Evolutionary conservation across 1,140 invertebrate species (phyloP), one percentile per base, ranked within the genome.

Genomic region (Temnothorax curvispinosus): DNA sequence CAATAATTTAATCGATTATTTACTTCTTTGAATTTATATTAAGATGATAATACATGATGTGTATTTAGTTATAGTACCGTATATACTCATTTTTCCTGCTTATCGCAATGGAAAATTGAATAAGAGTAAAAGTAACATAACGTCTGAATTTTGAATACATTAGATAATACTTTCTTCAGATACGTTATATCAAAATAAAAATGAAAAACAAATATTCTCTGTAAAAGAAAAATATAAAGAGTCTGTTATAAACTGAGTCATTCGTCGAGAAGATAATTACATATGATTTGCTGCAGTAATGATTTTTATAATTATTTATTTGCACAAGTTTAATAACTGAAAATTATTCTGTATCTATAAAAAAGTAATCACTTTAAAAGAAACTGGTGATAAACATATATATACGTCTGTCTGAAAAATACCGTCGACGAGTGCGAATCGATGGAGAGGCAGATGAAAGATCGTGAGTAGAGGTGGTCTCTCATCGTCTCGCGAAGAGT

Each of bases 351-450:
- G 4, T 27, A 67, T 1, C 0, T 9, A 35, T 18, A 18, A 67
- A 56, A n/a, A 80, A 41, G 38, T 5, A 41, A 3, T 41, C 5
- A 44, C 1, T n/a, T 7, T 44, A 32, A 50, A 50, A 50, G 9
- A 35, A 74, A 32, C 18, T 44, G n/a, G 8, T 38, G 27, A 60
- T 11, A 62, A 60, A 27, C 18, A 15, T 41, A 50, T 18, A 27
- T 27, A 27, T 21, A 3, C 6, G 3, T 65, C 7, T 15, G 32
- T 18, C 5, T 15, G 41, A 32, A 58, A 60, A 50, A 58, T 15
- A 32, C n/a, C 8, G 21, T 84, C n/a, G 41, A 47, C 32, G 11
- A 64, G 7, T 11, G 58, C 11, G 50, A 78, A 76, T 82, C 88
- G 77, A 87, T 82, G 41, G 4, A 50, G 15, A 77, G 64, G 21